Percentiles rank a stretch among this genome's conserved stretches.
These are phyloP conservation scores for Sinocyclocheilus anshuiensis DNA, from an alignment of 2,113 vertebrate genomes.

Conservation along the genomic window DNA sequence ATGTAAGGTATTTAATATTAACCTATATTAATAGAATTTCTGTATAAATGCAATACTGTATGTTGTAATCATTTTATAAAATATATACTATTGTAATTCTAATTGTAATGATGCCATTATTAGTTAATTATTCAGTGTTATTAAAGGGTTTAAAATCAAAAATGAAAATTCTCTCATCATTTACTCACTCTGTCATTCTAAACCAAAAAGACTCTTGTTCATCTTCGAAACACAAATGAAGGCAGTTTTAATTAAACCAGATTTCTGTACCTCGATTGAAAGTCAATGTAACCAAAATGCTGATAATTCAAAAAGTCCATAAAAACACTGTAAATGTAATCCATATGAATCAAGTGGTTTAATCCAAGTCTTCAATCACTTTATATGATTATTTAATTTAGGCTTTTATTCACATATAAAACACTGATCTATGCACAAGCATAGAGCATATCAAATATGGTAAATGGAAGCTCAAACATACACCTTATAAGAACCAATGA, in stretches of 20 bases:
- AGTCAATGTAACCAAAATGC: not conserved
- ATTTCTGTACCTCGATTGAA: not conserved
- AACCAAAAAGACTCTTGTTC: too few relatives aligned
- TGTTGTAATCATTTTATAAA: too few relatives aligned
- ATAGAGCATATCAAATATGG: not conserved
- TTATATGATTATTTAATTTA: not conserved
- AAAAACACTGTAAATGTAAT: not conserved
- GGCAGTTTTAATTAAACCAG: not conserved
- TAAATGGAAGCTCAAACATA: not conserved
- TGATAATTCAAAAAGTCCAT: too few relatives aligned
- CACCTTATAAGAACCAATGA: too few relatives aligned
- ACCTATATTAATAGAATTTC: too few relatives aligned
- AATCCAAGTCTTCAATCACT: too few relatives aligned
- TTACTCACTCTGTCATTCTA: not conserved
- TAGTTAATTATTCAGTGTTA: not conserved
- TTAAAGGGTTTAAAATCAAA: not conserved
- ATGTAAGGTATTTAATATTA: not conserved
- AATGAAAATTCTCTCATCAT: not conserved
- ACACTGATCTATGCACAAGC: not conserved
- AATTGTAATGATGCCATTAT: too few relatives aligned
- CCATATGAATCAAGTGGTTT: too few relatives aligned
- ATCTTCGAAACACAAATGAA: too few relatives aligned
- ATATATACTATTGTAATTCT: too few relatives aligned
- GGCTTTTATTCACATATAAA: not conserved
- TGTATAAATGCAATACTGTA: too few relatives aligned